Evolutionary conservation across 53 echinoderm and acorn worm genomes (phyloP).

Genomic region (Crossaster papposus): DNA sequence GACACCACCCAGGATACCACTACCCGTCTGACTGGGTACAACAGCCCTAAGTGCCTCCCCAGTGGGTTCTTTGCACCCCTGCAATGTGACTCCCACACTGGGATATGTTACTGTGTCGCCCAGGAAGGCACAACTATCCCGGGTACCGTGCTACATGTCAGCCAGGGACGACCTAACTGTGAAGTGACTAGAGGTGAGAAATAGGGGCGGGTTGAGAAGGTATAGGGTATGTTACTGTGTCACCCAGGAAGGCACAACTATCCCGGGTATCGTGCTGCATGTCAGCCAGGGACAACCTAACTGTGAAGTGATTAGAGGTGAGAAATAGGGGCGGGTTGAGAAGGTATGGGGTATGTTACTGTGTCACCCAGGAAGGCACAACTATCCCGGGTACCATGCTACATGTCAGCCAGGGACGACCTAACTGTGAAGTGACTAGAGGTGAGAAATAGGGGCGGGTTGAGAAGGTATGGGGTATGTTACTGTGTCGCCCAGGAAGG

Average conservation of each 20-base stretch:
- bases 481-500: conserved; percentile 52
- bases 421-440: conserved; percentile 43
- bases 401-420: conserved; percentile 60
- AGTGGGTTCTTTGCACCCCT: conserved; percentile 56
- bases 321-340: neutral
- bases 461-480: too few species aligned
- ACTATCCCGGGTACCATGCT: conserved; percentile 57
- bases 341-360: too few species aligned
- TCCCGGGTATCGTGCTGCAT: conserved; percentile 57
- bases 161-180: conserved; percentile 56
- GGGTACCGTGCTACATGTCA: conserved; percentile 56
- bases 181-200: conserved; percentile 33
- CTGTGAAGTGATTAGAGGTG: conserved; percentile 49
- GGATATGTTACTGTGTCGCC: conserved; percentile 69
- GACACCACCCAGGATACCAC: conserved; percentile 10
- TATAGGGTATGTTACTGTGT: conserved; percentile 68
- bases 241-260: conserved; percentile 46
- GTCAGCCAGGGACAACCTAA: conserved; percentile 54
- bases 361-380: conserved; percentile 54
- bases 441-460: neutral
- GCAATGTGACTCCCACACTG: conserved; percentile 61
- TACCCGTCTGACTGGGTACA: conserved; percentile 43
- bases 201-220: neutral
- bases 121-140: conserved; percentile 54
- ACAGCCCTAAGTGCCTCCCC: conserved; percentile 48